phyloP scores from a whole-genome alignment of 2,113 vertebrate genomes.

The Pycnonotus jocosus region DNA sequence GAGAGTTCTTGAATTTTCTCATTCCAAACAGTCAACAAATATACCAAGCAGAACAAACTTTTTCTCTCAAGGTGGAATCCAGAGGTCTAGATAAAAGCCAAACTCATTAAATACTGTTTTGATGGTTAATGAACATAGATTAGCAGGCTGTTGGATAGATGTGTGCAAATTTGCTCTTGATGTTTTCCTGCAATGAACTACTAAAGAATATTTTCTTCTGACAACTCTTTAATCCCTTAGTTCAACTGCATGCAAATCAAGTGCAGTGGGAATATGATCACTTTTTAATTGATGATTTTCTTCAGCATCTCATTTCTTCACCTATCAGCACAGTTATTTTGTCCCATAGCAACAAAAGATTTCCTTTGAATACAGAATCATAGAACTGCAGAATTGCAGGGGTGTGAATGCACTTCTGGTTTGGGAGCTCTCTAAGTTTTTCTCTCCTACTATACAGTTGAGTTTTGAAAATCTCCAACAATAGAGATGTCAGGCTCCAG shows the following conservation, averaged over 20 bases:
- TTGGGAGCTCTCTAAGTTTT: background rate
- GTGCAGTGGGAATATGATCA: background rate
- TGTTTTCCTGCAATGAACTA: background rate
- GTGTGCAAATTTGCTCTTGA: background rate
- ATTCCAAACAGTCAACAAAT: background rate
- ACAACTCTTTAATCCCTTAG: background rate
- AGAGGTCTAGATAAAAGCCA: background rate
- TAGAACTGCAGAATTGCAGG: background rate
- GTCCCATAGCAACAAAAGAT: background rate
- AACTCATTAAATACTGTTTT: background rate
- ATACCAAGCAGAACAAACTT: background rate
- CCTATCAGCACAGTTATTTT: background rate
- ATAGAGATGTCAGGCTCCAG: background rate
- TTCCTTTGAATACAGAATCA: background rate
- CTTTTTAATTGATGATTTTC: background rate
- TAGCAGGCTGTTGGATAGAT: background rate
- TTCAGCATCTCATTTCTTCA: background rate
- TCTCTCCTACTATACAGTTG: background rate
- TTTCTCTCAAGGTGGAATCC: background rate
- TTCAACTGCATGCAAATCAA: background rate
- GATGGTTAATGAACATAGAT: slow-evolving; percentile 5
- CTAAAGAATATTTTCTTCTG: background rate
- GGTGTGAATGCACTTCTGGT: background rate
- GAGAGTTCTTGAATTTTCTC: background rate
- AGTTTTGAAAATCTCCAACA: background rate